Evolutionary conservation across 2,888 invertebrate genomes (phyloP).

Genomic region (Chironomus riparius): DNA sequence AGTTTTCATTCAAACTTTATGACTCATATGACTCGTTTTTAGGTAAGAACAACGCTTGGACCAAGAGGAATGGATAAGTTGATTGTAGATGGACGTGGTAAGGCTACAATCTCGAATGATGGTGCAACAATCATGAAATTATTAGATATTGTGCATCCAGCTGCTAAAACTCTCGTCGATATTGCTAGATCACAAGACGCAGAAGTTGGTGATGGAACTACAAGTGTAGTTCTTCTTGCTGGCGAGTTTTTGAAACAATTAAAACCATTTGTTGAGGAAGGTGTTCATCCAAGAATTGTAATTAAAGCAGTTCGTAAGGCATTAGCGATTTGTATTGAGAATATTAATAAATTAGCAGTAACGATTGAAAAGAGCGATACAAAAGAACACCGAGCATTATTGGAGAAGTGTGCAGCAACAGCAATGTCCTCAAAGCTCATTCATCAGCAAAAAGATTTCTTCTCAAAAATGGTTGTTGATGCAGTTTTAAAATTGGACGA

Average conservation of each 20-base stretch:
- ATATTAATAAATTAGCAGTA: slow-evolving; percentile 74
- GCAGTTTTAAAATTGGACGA: slow-evolving; percentile 88
- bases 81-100: slow-evolving; percentile 81
- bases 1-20: background rate
- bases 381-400: slow-evolving; percentile 50
- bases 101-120: slow-evolving; percentile 97
- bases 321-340: slow-evolving; percentile 67
- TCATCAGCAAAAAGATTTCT: slow-evolving; percentile 90
- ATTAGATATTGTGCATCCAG: slow-evolving; percentile 96
- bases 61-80: slow-evolving; percentile 99
- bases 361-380: slow-evolving; percentile 57
- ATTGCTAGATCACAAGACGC: slow-evolving; percentile 99
- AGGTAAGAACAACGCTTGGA: slow-evolving; percentile 86
- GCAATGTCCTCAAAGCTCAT: slow-evolving; percentile 96
- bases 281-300: slow-evolving; percentile 85
- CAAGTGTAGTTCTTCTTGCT: slow-evolving; percentile 90
- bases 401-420: slow-evolving; percentile 88
- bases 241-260: slow-evolving; percentile 92
- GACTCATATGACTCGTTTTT: slow-evolving; percentile 1
- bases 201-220: slow-evolving; percentile 99
- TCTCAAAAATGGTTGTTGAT: slow-evolving; percentile 95
- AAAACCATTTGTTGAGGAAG: slow-evolving; percentile 94
- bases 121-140: slow-evolving; percentile 98
- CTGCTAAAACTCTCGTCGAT: slow-evolving; percentile 94
- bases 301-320: slow-evolving; percentile 83